Conservation (phyloP, 2,888 invertebrate genomes). For the Sycophila texana region DNA sequence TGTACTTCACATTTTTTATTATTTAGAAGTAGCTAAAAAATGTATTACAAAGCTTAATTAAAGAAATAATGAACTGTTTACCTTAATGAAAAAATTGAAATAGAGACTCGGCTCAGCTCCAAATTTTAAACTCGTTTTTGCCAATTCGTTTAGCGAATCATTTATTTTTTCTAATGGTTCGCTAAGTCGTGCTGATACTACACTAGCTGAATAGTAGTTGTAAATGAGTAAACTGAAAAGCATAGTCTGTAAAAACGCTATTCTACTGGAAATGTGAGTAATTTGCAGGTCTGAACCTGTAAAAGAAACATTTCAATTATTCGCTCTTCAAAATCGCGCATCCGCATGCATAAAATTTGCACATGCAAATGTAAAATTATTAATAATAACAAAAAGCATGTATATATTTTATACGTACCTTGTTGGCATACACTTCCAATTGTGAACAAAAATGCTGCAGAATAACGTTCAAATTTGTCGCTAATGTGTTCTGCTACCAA, state of each 20-base stretch:
- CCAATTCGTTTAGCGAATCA: constrained; percentile 67
- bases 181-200: constrained; percentile 69
- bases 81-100: constrained; percentile 64
- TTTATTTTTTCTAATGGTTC: constrained; percentile 70
- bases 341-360: too few species aligned
- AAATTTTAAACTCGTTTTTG: constrained; percentile 64
- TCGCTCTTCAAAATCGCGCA: too few species aligned
- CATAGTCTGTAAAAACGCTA: constrained; percentile 65
- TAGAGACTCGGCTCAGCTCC: constrained; percentile 67
- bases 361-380: too few species aligned
- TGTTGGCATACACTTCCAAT: constrained; percentile 66
- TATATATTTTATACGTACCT: constrained; percentile 57
- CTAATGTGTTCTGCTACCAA: constrained; percentile 58
- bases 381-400: too few species aligned
- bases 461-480: constrained; percentile 56
- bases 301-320: not conserved
- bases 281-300: constrained; percentile 66
- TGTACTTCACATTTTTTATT: too few species aligned
- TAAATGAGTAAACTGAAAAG: constrained; percentile 68
- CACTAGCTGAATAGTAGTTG: constrained; percentile 70
- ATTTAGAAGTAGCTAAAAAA: too few species aligned
- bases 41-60: too few species aligned
- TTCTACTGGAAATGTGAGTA: constrained; percentile 63
- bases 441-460: constrained; percentile 58
- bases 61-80: constrained; percentile 30